Evolutionary conservation across 2,113 vertebrate genomes (phyloP), one percentile per base, ranked within the genome.

Genomic region (Pterocles orientalis): DNA sequence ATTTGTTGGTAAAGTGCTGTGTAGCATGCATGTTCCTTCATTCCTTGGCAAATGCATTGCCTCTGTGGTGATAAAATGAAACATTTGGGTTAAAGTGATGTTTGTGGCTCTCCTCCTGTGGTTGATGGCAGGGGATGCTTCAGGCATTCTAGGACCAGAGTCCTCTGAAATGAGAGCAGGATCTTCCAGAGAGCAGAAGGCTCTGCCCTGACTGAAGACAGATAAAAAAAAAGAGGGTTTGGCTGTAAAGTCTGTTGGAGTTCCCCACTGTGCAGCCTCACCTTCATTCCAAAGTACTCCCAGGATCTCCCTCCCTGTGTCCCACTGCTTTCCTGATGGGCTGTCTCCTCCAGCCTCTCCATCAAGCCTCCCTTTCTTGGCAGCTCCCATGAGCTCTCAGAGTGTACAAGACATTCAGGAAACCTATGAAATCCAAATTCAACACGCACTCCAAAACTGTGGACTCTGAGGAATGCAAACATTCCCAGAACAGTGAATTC

Each of bases 381-480:
- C 53, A 97, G 86, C 31, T 91, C 51, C 82, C 57, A 41, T 47
- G 68, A 79, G 48, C 68, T 88, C 65, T 48, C 69, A 89, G 50
- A 86, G 50, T 68, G 82, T 76, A 85, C 45, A 86, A 77, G 82
- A 93, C 33, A 76, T 86, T 81, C 56, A 56, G 47, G 45, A 81
- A 96, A 94, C 82, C 69, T 88, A 60, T 85, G 76, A 98, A 97
- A 92, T 72, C 48, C 81, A 86, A 64, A 64, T 90, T 96, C 43
- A 75, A 18, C 10, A 23, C 10, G n/a, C 66, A 62, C 33, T 78
- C 48, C 7, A 29, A 86, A 92, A 58, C 26, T 2, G 8, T 76
- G 75, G 90, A 72, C 79, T 70, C 62, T 81, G 91, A 86, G 69
- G 86, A 96, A 93, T 61, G 36, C 33, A 83, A 96, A 86, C 58